Evolutionary conservation across 2,888 invertebrate genomes (phyloP).

Genomic region (Serrognathus titanus): DNA sequence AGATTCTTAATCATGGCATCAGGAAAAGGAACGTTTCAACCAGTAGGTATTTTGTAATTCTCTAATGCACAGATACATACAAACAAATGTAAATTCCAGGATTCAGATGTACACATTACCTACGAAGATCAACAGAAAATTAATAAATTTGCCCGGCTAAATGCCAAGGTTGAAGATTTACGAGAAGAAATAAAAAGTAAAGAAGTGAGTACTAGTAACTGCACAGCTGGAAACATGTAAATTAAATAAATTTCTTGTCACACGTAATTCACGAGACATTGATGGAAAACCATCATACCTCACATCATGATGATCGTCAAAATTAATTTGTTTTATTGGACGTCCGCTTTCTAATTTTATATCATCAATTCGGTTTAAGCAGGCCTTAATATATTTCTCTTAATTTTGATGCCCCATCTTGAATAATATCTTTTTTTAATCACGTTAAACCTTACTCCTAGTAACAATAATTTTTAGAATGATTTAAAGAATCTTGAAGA

Average conservation of each 20-base stretch:
- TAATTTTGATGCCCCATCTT: no score
- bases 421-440: background rate
- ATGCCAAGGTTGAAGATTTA: slow-evolving; percentile 86
- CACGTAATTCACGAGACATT: no score
- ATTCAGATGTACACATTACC: slow-evolving; percentile 90
- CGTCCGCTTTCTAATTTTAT: no score
- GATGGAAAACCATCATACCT: no score
- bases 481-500: slow-evolving; percentile 91
- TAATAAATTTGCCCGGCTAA: slow-evolving; percentile 91
- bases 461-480: slow-evolving; percentile 56
- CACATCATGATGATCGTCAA: no score
- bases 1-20: slow-evolving; percentile 18
- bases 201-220: slow-evolving; percentile 53
- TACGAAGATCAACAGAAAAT: slow-evolving; percentile 97
- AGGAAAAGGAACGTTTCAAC: slow-evolving; percentile 68
- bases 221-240: background rate
- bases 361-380: no score
- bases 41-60: slow-evolving; percentile 52
- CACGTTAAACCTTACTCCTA: background rate
- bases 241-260: no score
- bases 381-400: no score
- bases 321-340: no score
- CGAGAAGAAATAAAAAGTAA: slow-evolving; percentile 83
- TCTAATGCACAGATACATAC: no score
- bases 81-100: slow-evolving; percentile 49